Conservation (phyloP, 1,140 invertebrate genomes). For the Saxidomus purpurata region DNA sequence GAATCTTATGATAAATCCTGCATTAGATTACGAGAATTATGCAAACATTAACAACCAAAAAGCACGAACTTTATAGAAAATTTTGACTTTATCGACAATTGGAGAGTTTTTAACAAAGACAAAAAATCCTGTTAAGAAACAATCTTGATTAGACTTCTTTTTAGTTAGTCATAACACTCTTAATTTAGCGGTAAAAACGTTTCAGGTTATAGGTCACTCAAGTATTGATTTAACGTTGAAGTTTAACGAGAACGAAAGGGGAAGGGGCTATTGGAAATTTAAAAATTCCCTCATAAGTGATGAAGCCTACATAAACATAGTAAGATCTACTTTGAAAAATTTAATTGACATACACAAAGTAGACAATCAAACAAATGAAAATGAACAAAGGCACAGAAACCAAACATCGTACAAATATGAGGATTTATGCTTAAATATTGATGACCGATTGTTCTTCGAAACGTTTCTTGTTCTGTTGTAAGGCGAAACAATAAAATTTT, state of each 20-base stretch:
- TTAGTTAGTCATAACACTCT: not conserved
- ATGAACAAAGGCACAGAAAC: too few relatives aligned
- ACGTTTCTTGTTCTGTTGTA: too few relatives aligned
- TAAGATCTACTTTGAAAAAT: not conserved
- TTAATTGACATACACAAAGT: not conserved
- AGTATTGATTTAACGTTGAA: not conserved
- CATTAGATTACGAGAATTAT: not conserved
- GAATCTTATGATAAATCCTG: not conserved
- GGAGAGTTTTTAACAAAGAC: not conserved
- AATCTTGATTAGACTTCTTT: not conserved
- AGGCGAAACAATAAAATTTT: too few relatives aligned
- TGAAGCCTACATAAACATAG: not conserved
- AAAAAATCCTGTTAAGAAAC: not conserved
- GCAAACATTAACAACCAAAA: not conserved
- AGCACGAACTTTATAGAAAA: not conserved
- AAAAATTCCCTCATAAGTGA: not conserved
- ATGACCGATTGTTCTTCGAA: too few relatives aligned
- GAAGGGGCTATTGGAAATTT: not conserved
- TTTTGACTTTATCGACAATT: not conserved
- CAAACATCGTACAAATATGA: too few relatives aligned
- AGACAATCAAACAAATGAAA: too few relatives aligned
- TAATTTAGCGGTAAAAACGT: not conserved
- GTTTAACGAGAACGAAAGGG: not conserved
- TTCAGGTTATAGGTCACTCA: not conserved
- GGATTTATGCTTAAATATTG: too few relatives aligned